A percentile compares a stretch with the other conserved stretches of the same genome.
phyloP scores from a whole-genome alignment of 2,888 invertebrate genomes.

The Kryphioiulus occultus region DNA sequence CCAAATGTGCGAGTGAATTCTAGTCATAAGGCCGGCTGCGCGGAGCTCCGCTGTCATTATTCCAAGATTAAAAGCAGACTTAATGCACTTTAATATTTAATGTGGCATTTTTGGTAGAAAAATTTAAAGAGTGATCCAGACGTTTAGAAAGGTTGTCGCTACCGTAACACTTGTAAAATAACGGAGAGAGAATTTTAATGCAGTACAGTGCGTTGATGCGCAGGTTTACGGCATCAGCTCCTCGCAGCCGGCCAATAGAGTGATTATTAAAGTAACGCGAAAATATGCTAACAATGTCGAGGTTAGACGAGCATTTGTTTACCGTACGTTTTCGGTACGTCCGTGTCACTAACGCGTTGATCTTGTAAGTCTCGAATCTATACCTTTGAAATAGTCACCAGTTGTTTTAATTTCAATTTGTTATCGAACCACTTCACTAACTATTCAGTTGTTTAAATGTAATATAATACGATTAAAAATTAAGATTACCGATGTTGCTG shows the following conservation, averaged over 20 bases:
- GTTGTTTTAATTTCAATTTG: background rate
- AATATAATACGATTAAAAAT: background rate
- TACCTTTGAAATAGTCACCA: conserved; percentile 13
- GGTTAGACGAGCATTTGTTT: background rate
- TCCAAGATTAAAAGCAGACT: background rate
- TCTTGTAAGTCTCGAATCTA: background rate
- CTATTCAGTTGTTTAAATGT: background rate
- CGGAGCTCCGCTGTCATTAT: background rate
- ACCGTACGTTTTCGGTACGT: background rate
- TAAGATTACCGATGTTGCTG: background rate
- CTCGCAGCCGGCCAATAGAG: background rate
- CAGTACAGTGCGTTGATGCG: too few relatives aligned
- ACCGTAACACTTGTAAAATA: background rate
- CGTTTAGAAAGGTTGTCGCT: too few relatives aligned
- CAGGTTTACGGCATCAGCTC: too few relatives aligned
- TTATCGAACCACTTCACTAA: background rate
- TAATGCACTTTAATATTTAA: too few relatives aligned
- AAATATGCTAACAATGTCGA: background rate
- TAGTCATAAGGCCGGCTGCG: background rate
- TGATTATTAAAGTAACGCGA: background rate
- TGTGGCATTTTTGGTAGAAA: too few relatives aligned
- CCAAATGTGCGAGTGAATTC: conserved; percentile 4
- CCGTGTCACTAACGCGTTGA: background rate
- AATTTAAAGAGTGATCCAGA: too few relatives aligned
- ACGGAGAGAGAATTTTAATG: background rate